phyloP scores from a whole-genome alignment of 2,113 vertebrate species.

The Mungos mungo region DNA sequence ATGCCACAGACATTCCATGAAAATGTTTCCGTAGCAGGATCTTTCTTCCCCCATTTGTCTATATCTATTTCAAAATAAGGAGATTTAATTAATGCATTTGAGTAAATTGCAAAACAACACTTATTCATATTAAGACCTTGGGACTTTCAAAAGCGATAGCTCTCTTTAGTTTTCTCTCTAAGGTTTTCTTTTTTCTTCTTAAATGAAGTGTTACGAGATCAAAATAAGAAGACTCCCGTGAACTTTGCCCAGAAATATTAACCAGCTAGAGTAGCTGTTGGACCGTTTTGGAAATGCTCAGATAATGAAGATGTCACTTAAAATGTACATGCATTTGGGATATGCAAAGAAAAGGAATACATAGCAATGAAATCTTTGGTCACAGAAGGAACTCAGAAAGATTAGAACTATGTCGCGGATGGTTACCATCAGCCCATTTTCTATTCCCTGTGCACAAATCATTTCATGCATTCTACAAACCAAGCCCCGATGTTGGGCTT shows the following conservation, averaged over 20 bases:
- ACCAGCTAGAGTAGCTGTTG: constrained; percentile 76
- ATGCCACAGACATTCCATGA: not conserved
- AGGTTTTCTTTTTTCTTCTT: constrained; percentile 7
- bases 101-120: not conserved
- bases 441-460: constrained; percentile 93
- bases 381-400: constrained; percentile 89
- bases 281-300: constrained; percentile 79
- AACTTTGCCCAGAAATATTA: constrained; percentile 75
- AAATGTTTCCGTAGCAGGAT: not conserved
- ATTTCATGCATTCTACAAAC: constrained; percentile 95
- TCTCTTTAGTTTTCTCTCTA: constrained; percentile 68
- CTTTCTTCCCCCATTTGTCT: not conserved
- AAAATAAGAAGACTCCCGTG: constrained; percentile 29
- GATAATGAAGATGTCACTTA: constrained; percentile 90
- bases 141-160: constrained; percentile 46
- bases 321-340: constrained; percentile 90
- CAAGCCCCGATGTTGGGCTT: constrained; percentile 92
- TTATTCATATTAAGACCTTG: constrained; percentile 44
- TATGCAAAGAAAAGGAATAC: constrained; percentile 90
- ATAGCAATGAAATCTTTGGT: constrained; percentile 96
- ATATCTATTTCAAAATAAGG: constrained; percentile 2
- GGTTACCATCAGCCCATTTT: constrained; percentile 96
- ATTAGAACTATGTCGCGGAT: constrained; percentile 91
- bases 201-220: constrained; percentile 62
- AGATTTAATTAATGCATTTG: constrained; percentile 63